phyloP scores from a whole-genome alignment of 1,140 invertebrate genomes.

The Lepidurus apus region DNA sequence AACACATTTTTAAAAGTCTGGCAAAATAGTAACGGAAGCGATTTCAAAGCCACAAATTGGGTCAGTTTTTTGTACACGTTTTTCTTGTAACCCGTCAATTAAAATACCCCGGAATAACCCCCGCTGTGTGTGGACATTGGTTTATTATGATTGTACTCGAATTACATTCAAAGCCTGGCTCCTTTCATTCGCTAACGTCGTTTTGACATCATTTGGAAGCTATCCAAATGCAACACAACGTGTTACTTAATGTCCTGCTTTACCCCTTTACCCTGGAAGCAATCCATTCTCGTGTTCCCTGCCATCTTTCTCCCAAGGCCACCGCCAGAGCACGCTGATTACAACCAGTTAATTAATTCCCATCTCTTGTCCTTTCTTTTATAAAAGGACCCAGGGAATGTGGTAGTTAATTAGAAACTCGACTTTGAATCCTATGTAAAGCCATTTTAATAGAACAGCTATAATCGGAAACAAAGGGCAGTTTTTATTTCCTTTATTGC shows the following conservation, averaged over 20 bases:
- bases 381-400: not conserved
- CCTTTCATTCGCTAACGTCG: not conserved
- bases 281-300: not conserved
- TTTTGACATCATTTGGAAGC: conserved; percentile 2
- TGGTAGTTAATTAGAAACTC: not conserved
- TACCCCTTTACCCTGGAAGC: not conserved
- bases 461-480: not conserved
- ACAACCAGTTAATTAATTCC: not conserved
- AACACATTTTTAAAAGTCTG: not conserved
- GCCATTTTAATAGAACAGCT: not conserved
- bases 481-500: not conserved
- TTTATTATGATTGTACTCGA: not conserved
- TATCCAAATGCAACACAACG: not conserved
- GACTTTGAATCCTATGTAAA: not conserved
- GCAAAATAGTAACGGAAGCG: not conserved
- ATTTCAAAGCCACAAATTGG: not conserved
- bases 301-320: not conserved
- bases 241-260: not conserved
- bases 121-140: not conserved
- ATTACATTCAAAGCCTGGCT: not conserved
- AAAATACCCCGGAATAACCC: no score
- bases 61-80: not conserved
- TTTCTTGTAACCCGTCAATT: no score
- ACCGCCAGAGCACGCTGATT: not conserved
- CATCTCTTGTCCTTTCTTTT: not conserved